Evolutionary conservation across 1,140 invertebrate species (phyloP).

Genomic region (Drosophila kepulauana): DNA sequence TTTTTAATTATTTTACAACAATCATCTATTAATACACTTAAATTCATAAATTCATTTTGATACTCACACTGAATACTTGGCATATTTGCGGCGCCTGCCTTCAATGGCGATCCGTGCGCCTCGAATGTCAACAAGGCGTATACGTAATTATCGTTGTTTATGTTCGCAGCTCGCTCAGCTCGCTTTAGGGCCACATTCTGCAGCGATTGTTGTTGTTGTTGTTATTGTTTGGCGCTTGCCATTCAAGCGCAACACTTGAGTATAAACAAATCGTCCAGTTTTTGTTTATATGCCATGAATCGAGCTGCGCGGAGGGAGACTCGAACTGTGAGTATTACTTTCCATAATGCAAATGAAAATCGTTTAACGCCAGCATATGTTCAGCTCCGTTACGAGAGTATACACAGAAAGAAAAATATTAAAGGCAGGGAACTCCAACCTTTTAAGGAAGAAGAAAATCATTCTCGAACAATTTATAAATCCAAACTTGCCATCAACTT

Average conservation of each 20-base stretch:
- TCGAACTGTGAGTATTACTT: slow-evolving; percentile 44
- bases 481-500: too few species aligned
- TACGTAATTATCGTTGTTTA: slow-evolving; percentile 53
- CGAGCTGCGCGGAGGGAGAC: slow-evolving; percentile 6
- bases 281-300: slow-evolving; percentile 59
- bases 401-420: too few species aligned
- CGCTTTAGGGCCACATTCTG: slow-evolving; percentile 14
- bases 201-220: slow-evolving; percentile 51
- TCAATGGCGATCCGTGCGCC: slow-evolving; percentile 38
- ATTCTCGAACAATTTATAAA: too few species aligned
- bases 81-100: slow-evolving; percentile 46
- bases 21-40: slow-evolving; percentile 49
- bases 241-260: slow-evolving; percentile 65
- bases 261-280: slow-evolving; percentile 66
- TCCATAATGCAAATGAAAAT: slow-evolving; percentile 64
- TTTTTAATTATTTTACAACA: slow-evolving; percentile 80
- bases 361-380: slow-evolving; percentile 76
- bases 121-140: slow-evolving; percentile 64
- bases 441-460: too few species aligned
- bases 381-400: slow-evolving; percentile 16
- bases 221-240: slow-evolving; percentile 44
- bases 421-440: too few species aligned
- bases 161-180: background rate
- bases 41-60: slow-evolving; percentile 29
- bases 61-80: slow-evolving; percentile 6